phyloP scores from a whole-genome alignment of 2,888 invertebrate genomes.

The Acanthoscelides obtectus region DNA sequence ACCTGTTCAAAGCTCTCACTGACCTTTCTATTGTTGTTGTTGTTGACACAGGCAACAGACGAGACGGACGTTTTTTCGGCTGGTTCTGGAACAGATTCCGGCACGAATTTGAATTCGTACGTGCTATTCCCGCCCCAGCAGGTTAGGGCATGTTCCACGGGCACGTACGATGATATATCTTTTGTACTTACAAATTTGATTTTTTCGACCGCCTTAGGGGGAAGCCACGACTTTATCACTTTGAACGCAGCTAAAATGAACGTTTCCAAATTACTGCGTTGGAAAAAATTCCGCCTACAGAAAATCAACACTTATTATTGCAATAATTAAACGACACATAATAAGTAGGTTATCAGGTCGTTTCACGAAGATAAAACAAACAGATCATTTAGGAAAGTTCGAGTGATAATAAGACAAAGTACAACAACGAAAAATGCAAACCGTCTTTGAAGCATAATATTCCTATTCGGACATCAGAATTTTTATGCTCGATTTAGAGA shows the following conservation, averaged over 20 bases:
- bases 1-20: too few species aligned
- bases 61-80: too few species aligned
- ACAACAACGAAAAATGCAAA: too few species aligned
- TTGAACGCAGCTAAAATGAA: conserved; percentile 84
- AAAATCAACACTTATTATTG: conserved; percentile 1
- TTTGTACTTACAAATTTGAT: conserved; percentile 80
- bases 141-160: conserved; percentile 66
- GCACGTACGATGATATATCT: conserved; percentile 68
- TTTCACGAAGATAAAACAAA: background rate
- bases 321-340: background rate
- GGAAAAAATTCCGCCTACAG: too few species aligned
- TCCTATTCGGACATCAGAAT: too few species aligned
- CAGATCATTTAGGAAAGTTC: background rate
- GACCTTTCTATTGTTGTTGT: conserved; percentile 29
- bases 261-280: too few species aligned
- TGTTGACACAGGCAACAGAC: background rate
- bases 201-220: conserved; percentile 81
- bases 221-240: conserved; percentile 81
- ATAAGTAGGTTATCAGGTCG: background rate
- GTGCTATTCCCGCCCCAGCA: conserved; percentile 78
- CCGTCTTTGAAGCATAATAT: too few species aligned
- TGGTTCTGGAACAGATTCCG: conserved; percentile 47
- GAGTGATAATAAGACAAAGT: background rate
- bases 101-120: conserved; percentile 66
- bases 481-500: too few species aligned